Base-by-base conservation (phyloP, 2,113 vertebrate genomes). In the Hippocampus zosterae region DNA sequence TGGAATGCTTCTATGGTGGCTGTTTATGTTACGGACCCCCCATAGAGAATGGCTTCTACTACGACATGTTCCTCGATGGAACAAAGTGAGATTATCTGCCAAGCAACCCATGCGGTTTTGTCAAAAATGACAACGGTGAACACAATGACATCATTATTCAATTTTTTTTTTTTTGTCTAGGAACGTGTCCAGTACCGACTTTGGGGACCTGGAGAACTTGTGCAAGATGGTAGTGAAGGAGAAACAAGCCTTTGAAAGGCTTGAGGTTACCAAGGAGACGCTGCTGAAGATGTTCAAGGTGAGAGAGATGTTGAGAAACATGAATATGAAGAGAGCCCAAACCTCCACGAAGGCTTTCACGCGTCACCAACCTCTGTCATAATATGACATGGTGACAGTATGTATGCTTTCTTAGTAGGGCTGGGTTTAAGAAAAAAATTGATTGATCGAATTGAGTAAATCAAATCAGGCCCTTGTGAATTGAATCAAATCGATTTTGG, bases 41-140 rank as follows among this genome's bases (percentile, higher is more conserved):
- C 0, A 97, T 99, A 80, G 97, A 99, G 86, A 98, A 92, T 29
- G 97, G 97, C n/a, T 99, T 98, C 92, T 99, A 99, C 82, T 98
- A 98, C 0, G 97, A 99, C 86, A 98, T 98, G 95, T 96, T 93
- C 84, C 92, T 98, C 71, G 95, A 97, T 42, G 94, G 94, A 60
- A 93, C 93, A 90, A 95, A 92, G 97, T 98, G 81, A 91, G 89
- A 15, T 25, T 5, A 15, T 23, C n/a, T 44, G 9, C 21, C 21
- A 23, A 48, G 23, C 1, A 16, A 48, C 6, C 7, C 57, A 60
- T 6, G 4, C 21, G 23, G 25, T 25, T 16, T 29, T 66, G 23
- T 18, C 21, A 41, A 41, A 11, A 63, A 13, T 42, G 3, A 23
- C 8, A 12, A 65, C 12, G 25, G 2, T 50, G 23, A 46, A 66